These are phyloP conservation scores for Gallirallus australis DNA, from an alignment of 2,797 vertebrate genomes.

Conservation along the genomic window DNA sequence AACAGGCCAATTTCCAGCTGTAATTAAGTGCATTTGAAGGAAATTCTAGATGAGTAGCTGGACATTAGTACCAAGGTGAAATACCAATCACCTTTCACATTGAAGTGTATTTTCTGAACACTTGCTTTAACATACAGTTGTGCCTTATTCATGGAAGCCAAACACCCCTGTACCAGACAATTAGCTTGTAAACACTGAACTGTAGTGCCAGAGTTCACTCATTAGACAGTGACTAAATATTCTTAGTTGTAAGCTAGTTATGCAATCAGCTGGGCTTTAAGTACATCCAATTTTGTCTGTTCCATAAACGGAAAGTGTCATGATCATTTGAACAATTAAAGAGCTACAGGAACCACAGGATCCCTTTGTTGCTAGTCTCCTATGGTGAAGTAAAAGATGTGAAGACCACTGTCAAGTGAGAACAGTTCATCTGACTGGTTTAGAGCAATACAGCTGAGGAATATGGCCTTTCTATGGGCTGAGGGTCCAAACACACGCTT, in stretches of 20 bases:
- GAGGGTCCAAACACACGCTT: background rate
- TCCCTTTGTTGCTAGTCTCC: background rate
- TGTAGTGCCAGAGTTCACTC: background rate
- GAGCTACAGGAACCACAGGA: background rate
- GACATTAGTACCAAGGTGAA: background rate
- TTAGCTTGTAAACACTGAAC: background rate
- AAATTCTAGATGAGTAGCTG: conserved; percentile 22
- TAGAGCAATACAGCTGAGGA: background rate
- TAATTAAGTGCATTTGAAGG: background rate
- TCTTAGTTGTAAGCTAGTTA: background rate
- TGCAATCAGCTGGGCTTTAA: background rate
- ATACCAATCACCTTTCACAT: background rate
- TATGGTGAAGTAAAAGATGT: background rate
- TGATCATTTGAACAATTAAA: background rate
- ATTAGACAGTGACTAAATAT: background rate
- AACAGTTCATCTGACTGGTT: background rate
- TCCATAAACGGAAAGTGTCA: background rate
- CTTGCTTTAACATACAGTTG: background rate
- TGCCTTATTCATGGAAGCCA: background rate
- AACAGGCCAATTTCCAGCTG: background rate
- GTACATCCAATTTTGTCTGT: background rate
- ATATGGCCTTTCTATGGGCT: background rate
- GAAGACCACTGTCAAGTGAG: background rate
- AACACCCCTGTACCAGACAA: background rate
- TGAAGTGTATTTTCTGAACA: background rate